phyloP scores from a whole-genome alignment of 2,888 invertebrate species.

The Oxytorus armatus region DNA sequence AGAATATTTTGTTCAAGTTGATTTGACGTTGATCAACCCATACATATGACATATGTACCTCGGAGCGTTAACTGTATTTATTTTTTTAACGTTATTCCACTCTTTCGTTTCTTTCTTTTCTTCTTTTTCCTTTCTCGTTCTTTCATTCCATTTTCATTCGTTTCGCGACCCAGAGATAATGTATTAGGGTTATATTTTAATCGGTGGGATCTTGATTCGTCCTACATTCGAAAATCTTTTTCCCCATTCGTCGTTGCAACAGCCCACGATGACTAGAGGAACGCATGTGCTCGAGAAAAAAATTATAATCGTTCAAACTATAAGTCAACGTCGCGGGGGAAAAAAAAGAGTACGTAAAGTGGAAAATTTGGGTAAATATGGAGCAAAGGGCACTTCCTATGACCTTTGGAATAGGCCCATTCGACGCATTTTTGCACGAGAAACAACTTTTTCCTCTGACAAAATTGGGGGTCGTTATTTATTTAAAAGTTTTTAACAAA shows the following conservation, averaged over 20 bases:
- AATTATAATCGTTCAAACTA: background rate
- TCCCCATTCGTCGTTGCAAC: conserved; percentile 31
- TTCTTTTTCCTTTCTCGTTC: too few relatives aligned
- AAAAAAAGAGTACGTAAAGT: too few relatives aligned
- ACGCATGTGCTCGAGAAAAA: background rate
- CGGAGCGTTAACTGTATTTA: conserved; percentile 3
- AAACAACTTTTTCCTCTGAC: too few relatives aligned
- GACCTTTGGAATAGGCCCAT: too few relatives aligned
- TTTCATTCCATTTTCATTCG: conserved; percentile 7
- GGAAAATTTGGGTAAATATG: too few relatives aligned
- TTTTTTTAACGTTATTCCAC: conserved; percentile 4
- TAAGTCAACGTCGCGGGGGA: too few relatives aligned
- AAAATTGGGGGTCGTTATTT: too few relatives aligned
- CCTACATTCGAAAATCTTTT: conserved; percentile 31
- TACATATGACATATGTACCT: background rate
- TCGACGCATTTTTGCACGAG: too few relatives aligned
- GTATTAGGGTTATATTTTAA: background rate
- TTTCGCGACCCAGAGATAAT: background rate
- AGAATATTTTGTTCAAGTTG: too few relatives aligned
- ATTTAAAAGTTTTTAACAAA: too few relatives aligned
- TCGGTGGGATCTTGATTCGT: conserved; percentile 19
- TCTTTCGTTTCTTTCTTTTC: background rate
- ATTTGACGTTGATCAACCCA: background rate
- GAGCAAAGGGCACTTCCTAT: too few relatives aligned
- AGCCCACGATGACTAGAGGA: conserved; percentile 44